Evolutionary conservation across 1,140 invertebrate species (phyloP), one percentile per base, ranked within the genome.

Genomic region (Leguminivora glycinivorella): DNA sequence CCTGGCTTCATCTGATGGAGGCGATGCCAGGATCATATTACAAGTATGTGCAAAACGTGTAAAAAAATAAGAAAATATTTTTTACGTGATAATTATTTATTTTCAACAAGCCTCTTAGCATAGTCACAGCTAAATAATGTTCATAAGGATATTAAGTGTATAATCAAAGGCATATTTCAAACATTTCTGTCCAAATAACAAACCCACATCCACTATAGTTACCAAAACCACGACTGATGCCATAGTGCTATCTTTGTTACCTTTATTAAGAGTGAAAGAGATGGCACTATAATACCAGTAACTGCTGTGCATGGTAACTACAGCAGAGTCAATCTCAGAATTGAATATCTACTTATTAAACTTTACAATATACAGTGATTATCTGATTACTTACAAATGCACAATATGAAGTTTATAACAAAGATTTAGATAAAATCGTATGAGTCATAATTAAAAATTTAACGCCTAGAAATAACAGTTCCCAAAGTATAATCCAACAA

Each of bases 61-160:
- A 9, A 22, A 19, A 52, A 52, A 52, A 52, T 19, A 52, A 52
- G 7, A 22, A 22, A 2, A 0, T 17, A 17, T 6, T 1, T 40
- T 47, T 52, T 22, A 52, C 6, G 9, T 52, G 19, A 52, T 52
- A 52, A 10, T 52, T 52, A 52, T 52, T 52, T 22, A 52, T 3
- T 52, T 22, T 52, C 2, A 52, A 52, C 19, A 52, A 52, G 47
- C 47, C 6, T 52, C 47, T 52, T 52, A 52, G 17, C 7, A 9
- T 22, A 52, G 19, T 52, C 47, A 52, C 47, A 52, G 47, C 47
- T 52, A 52, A 52, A 52, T 52, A 22, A 52, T 52, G 47, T 52
- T 52, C 47, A 52, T 52, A 52, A 52, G 19, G 6, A 22, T 22
- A 52, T 19, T 22, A 47, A 4, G 6, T 52, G 5, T 52, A 22